phyloP scores from a whole-genome alignment of 30 jellyfish, hydroid and myxozoan genomes.

The Cassiopea xamachana region DNA sequence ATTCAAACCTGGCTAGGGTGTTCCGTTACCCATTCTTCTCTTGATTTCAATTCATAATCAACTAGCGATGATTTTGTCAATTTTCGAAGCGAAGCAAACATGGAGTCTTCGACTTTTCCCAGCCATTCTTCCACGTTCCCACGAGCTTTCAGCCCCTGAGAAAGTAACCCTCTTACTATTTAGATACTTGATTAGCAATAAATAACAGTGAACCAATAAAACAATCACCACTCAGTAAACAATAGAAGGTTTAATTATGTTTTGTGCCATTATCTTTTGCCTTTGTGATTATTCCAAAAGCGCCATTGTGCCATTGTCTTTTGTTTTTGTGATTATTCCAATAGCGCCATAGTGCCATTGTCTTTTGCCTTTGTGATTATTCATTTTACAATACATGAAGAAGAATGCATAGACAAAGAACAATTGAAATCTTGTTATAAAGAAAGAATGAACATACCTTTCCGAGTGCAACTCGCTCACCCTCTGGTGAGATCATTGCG shows the following conservation, averaged over 20 bases:
- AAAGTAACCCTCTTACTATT: background rate
- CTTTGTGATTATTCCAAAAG: too few relatives aligned
- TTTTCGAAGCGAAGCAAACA: constrained; percentile 91
- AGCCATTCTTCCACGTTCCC: constrained; percentile 99
- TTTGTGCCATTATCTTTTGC: too few relatives aligned
- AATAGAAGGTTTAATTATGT: too few relatives aligned
- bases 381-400: background rate
- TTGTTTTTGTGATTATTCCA: too few relatives aligned
- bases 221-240: background rate
- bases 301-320: too few relatives aligned
- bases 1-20: constrained; percentile 93
- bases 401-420: background rate
- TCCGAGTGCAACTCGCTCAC: constrained; percentile 92
- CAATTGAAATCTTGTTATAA: too few relatives aligned
- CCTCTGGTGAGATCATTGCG: constrained; percentile 99
- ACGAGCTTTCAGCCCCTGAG: constrained; percentile 95
- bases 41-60: constrained; percentile 84
- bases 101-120: constrained; percentile 97
- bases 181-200: too few relatives aligned
- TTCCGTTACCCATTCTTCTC: constrained; percentile 96
- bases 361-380: too few relatives aligned
- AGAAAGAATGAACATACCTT: constrained; percentile 48
- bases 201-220: background rate
- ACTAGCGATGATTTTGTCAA: constrained; percentile 83
- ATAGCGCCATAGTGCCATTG: too few relatives aligned